These are phyloP conservation scores for Beaufortia kweichowensis DNA, from an alignment of 2,113 vertebrate species.

Conservation along the genomic window DNA sequence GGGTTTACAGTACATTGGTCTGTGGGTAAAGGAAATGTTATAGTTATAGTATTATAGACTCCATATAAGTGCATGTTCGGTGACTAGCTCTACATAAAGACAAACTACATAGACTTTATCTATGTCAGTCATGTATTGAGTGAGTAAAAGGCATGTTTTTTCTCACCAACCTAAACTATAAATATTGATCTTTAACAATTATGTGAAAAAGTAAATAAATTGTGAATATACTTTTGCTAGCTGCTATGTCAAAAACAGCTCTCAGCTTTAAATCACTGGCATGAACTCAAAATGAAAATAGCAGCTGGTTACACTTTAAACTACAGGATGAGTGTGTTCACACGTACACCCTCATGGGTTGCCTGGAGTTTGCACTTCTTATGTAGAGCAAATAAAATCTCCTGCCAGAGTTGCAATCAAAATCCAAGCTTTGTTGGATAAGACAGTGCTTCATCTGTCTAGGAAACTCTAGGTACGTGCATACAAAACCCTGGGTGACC, in stretches of 20 bases:
- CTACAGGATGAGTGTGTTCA: conserved; percentile 71
- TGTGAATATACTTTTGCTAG: too few relatives aligned
- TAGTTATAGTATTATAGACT: neutral
- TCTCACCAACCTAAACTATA: neutral
- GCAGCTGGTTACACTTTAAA: conserved; percentile 74
- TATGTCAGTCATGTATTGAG: neutral
- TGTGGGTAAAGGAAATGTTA: too few relatives aligned
- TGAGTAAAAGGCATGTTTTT: neutral
- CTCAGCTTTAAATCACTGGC: conserved; percentile 62
- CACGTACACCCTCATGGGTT: conserved; percentile 71
- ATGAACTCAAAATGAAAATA: conserved; percentile 77
- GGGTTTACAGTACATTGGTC: neutral
- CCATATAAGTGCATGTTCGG: neutral
- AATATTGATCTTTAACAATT: neutral
- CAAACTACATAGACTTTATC: neutral
- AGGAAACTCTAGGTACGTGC: conserved; percentile 23
- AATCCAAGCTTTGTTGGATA: conserved; percentile 40
- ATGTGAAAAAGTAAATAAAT: too few relatives aligned
- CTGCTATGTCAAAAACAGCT: neutral
- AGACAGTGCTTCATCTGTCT: conserved; percentile 29
- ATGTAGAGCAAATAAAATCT: conserved; percentile 36
- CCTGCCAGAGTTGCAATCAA: conserved; percentile 41
- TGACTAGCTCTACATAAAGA: neutral
- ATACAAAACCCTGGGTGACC: neutral
- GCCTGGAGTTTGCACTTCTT: conserved; percentile 44